These are phyloP conservation scores for Antitype chi DNA, from an alignment of 2,888 invertebrate genomes.

Conservation along the genomic window DNA sequence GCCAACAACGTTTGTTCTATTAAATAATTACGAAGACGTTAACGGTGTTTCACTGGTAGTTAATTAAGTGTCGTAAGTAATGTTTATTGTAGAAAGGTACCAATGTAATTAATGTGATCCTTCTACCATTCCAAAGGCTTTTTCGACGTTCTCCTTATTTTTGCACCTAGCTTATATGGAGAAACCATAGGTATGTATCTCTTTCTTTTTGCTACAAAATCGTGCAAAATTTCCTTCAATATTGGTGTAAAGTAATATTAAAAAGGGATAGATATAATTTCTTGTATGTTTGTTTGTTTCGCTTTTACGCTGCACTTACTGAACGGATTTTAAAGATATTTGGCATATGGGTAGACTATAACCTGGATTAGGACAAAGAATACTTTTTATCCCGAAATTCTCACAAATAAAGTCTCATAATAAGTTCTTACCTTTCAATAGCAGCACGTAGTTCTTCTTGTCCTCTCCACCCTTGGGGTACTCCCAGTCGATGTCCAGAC, in stretches of 20 bases:
- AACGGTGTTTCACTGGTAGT: neutral
- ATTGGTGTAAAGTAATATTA: no score
- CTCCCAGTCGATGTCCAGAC: conserved; percentile 97
- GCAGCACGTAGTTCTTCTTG: conserved; percentile 97
- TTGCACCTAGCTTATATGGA: neutral
- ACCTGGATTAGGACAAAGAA: no score
- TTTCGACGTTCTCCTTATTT: neutral
- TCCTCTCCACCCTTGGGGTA: conserved; percentile 98
- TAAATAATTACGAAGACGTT: conserved; percentile 10
- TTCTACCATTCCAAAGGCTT: neutral
- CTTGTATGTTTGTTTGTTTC: no score
- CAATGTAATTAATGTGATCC: neutral
- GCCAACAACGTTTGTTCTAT: neutral
- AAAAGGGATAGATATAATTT: no score
- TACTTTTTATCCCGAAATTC: no score
- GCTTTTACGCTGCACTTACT: no score
- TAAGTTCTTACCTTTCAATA: conserved; percentile 93
- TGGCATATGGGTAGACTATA: no score
- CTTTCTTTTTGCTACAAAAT: neutral
- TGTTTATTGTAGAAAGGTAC: neutral
- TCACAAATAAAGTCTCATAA: neutral
- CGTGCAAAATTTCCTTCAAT: neutral
- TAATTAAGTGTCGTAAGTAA: conserved; percentile 7
- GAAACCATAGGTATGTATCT: no score
- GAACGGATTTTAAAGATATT: no score